Conservation (phyloP, 2,797 vertebrate species). For the Sebastes nivosus region DNA sequence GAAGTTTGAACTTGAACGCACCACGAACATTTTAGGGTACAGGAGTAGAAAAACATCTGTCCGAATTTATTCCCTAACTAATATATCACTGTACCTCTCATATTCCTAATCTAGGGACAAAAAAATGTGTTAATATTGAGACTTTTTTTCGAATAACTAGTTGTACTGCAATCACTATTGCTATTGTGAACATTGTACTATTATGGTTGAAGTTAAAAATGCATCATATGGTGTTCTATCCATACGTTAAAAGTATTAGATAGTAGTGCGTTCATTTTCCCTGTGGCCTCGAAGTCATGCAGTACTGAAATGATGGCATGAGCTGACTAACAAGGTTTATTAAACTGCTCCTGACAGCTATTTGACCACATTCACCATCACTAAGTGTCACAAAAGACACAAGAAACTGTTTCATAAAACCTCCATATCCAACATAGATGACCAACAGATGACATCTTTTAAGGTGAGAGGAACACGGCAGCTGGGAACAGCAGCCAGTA, state of each 20-base stretch:
- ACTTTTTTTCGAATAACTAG: no score
- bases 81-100: background rate
- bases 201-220: background rate
- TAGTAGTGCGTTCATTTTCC: background rate
- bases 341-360: background rate
- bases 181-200: background rate
- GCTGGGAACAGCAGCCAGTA: background rate
- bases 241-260: background rate
- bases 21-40: background rate
- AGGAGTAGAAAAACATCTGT: background rate
- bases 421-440: background rate
- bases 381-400: background rate
- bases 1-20: background rate
- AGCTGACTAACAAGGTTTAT: background rate
- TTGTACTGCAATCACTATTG: background rate
- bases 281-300: background rate
- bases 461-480: background rate
- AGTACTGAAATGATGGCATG: background rate
- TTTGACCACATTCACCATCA: background rate
- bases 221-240: background rate
- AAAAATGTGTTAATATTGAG: background rate
- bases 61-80: background rate
- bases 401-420: background rate
- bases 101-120: background rate
- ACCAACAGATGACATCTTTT: background rate